Evolutionary conservation across 2,113 vertebrate genomes (phyloP), one percentile per base, ranked within the genome.

Genomic region (Ranitomeya variabilis): DNA sequence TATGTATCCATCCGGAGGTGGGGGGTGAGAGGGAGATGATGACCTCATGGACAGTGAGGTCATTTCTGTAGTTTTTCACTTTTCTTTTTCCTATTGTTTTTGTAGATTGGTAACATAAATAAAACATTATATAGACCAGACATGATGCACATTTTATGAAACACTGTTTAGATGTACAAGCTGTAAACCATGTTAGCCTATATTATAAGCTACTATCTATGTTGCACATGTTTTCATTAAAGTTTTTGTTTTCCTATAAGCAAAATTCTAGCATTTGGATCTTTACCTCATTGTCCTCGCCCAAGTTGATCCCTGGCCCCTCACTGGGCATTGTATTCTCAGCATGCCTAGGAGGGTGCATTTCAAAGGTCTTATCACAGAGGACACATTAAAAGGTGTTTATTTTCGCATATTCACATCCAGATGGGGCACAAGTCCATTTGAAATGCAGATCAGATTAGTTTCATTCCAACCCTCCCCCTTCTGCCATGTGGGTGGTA

Each of bases 321-420:
- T 73, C 21, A 81, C 77, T 69, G 85, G 91, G 91, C 88, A 87
- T 92, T 93, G 91, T 91, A 19, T 88, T 62, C 55, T 52, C 84
- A 85, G 26, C 89, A 91, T 89, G 90, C 59, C 4, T 26, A 90
- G 90, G 69, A 91, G 91, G 92, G 93, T 93, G 92, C 92, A 94
- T 94, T 95, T 96, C 94, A 95, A 96, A 96, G 94, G 90, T 86
- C 90, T 89, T 89, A 86, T 80, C 92, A 93, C 91, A 90, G 92
- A 90, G 93, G 92, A 93, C 95, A 94, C 94, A n/a, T 95, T 95
- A 94, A 92, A 90, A 94, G 92, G 91, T 93, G 94, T 94, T 94
- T 94, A 94, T 93, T 95, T 94, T 92, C 93, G 93, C 93, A 95
- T 94, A 93, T 94, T 94, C 92, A 45, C 60, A 91, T 91, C 89